A percentile compares a stretch with the other conserved stretches of the same genome.
phyloP scores from a whole-genome alignment of 2,888 invertebrate genomes.

The Morpho helenor region DNA sequence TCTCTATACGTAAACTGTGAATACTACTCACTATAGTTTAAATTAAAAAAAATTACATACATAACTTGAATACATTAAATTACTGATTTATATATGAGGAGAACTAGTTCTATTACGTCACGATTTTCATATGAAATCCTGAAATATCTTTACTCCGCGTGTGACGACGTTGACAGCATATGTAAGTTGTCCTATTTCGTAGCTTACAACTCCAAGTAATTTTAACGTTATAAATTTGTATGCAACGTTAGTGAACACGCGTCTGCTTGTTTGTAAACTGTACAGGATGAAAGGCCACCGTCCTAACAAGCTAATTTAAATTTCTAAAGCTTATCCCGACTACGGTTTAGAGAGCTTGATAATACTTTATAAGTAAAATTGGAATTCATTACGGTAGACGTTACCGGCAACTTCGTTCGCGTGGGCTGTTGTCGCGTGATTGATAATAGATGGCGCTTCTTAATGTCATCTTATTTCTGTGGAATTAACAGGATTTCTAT shows the following conservation, averaged over 20 bases:
- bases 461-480: no score
- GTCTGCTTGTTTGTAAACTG: conserved; percentile 53
- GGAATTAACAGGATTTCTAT: no score
- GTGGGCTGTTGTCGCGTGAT: no score
- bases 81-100: no score
- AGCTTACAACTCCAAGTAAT: conserved; percentile 22
- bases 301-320: conserved; percentile 70
- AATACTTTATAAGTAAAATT: conserved; percentile 52
- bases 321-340: conserved; percentile 60
- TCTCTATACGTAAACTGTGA: no score
- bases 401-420: neutral
- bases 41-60: no score
- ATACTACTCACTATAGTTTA: no score
- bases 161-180: conserved; percentile 16
- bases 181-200: conserved; percentile 19
- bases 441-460: no score
- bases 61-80: no score
- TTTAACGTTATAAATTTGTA: conserved; percentile 50
- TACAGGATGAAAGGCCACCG: conserved; percentile 34
- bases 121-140: conserved; percentile 19
- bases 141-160: conserved; percentile 13
- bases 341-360: conserved; percentile 52
- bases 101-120: neutral
- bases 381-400: conserved; percentile 34
- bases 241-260: conserved; percentile 44